Percentiles rank a stretch among this genome's conserved stretches.
These are phyloP conservation scores for Pampusana beccarii DNA, from an alignment of 2,113 vertebrate species.

Conservation along the genomic window DNA sequence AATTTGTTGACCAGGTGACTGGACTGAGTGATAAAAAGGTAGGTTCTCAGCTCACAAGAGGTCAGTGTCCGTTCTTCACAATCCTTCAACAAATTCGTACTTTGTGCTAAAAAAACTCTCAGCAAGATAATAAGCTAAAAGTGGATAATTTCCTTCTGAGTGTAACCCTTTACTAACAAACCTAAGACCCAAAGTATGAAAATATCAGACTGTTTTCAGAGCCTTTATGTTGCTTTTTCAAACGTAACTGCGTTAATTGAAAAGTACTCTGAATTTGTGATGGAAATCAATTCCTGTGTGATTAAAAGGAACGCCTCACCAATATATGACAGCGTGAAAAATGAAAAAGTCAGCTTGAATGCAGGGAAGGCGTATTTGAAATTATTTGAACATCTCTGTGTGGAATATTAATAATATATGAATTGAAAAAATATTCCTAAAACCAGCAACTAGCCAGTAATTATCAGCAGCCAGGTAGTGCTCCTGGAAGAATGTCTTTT, in stretches of 20 bases:
- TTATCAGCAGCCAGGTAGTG: neutral
- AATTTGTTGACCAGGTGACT: conserved; percentile 98
- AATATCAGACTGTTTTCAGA: neutral
- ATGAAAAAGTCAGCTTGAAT: neutral
- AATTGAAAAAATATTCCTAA: neutral
- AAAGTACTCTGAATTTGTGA: neutral
- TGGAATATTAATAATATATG: neutral
- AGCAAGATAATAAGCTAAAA: neutral
- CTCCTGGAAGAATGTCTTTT: neutral
- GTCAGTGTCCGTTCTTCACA: neutral
- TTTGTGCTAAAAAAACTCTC: neutral
- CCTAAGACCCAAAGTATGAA: neutral
- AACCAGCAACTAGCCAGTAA: neutral
- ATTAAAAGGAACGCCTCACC: neutral
- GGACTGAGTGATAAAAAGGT: conserved; percentile 99
- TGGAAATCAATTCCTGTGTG: neutral
- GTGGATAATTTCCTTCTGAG: neutral
- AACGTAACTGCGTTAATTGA: neutral
- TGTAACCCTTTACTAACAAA: neutral
- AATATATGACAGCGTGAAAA: neutral
- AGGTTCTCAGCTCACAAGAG: neutral
- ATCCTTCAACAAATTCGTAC: neutral
- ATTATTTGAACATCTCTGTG: neutral
- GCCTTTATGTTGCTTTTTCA: neutral
- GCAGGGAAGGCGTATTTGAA: neutral